A percentile compares a stretch with the other conserved stretches of the same genome.
Evolutionary conservation across 2,797 vertebrate species (phyloP).

Genomic region (Adrianichthys oophorus): DNA sequence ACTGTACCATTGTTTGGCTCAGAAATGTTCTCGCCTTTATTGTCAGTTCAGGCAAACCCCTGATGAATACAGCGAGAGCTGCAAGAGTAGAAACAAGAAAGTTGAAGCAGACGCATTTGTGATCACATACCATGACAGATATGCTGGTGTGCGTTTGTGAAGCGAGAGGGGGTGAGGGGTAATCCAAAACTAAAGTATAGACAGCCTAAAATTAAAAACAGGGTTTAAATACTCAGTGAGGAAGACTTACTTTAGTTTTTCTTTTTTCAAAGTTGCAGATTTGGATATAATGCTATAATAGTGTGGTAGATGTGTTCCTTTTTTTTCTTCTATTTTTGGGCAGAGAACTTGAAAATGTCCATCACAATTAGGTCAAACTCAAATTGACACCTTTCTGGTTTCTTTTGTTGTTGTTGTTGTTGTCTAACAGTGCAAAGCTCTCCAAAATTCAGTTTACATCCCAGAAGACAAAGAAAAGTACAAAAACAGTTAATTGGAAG

Average conservation of each 20-base stretch:
- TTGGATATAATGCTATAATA: background rate
- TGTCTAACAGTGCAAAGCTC: conserved; percentile 3
- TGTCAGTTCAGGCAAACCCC: conserved; percentile 78
- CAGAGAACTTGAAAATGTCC: background rate
- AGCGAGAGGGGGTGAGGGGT: conserved; percentile 5
- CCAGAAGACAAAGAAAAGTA: conserved; percentile 21
- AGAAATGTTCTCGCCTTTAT: conserved; percentile 73
- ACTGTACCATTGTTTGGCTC: conserved; percentile 78
- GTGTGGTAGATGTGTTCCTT: background rate
- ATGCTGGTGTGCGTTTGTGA: conserved; percentile 46
- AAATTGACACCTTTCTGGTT: conserved; percentile 8
- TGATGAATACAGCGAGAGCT: conserved; percentile 76
- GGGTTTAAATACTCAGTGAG: conserved; percentile 1
- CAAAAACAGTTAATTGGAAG: conserved; percentile 7
- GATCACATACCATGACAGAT: conserved; percentile 77
- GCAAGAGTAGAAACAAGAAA: conserved; percentile 78
- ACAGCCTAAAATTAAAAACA: conserved; percentile 17
- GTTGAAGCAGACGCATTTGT: conserved; percentile 76
- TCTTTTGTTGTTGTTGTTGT: background rate
- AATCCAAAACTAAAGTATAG: conserved; percentile 36
- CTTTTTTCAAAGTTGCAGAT: background rate
- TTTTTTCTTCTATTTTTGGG: background rate
- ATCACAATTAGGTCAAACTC: conserved; percentile 7
- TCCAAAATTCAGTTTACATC: conserved; percentile 11
- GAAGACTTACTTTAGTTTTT: background rate